Percentiles rank a stretch among this genome's conserved stretches.
phyloP scores from a whole-genome alignment of 2,113 vertebrate genomes.

The Eclectus roratus region DNA sequence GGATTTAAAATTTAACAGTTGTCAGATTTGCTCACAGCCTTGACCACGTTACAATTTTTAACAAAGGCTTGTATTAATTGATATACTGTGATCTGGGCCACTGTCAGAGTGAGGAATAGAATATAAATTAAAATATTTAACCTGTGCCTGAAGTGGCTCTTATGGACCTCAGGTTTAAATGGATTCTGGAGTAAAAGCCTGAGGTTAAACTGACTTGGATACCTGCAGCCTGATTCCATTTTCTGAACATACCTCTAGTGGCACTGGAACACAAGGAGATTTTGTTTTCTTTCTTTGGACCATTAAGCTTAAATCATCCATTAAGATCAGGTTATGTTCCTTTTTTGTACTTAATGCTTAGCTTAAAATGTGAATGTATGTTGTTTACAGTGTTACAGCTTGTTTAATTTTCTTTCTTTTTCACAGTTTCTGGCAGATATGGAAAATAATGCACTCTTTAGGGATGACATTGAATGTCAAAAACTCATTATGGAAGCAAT shows the following conservation, averaged over 20 bases:
- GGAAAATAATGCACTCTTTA: constrained; percentile 90
- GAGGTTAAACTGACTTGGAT: neutral
- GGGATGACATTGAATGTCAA: constrained; percentile 96
- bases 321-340: neutral
- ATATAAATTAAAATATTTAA: neutral
- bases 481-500: constrained; percentile 97
- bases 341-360: neutral
- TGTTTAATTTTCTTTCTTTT: constrained; percentile 14
- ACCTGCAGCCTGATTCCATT: neutral
- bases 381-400: neutral
- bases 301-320: neutral
- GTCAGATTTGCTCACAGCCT: neutral
- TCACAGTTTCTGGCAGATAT: constrained; percentile 93
- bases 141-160: neutral
- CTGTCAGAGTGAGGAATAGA: neutral
- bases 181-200: neutral
- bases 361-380: neutral
- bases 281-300: neutral
- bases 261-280: neutral
- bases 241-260: neutral
- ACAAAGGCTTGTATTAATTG: neutral
- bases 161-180: neutral
- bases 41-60: neutral
- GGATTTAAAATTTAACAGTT: neutral
- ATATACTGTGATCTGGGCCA: neutral